Evolutionary conservation across 2,113 vertebrate species (phyloP).

Genomic region (Formicarius rufipectus): DNA sequence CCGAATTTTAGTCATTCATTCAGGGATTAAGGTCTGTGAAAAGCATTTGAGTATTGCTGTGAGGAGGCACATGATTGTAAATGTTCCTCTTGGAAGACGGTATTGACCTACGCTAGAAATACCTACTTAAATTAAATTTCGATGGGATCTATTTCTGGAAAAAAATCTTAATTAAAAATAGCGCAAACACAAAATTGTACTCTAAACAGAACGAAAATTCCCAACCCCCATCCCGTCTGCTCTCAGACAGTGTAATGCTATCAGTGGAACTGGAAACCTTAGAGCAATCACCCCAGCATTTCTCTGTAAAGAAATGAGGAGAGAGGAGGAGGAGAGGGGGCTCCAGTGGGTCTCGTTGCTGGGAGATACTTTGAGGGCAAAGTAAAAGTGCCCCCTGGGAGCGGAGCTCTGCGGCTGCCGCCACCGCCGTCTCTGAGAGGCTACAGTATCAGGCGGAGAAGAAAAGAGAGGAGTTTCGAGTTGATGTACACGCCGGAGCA

Average conservation of each 20-base stretch:
- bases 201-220: neutral
- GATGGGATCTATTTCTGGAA: conserved; percentile 26
- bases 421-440: neutral
- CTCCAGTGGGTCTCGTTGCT: neutral
- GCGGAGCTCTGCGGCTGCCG: neutral
- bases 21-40: neutral
- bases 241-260: neutral
- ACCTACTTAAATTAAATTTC: conserved; percentile 15
- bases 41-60: neutral
- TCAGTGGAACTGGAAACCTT: neutral
- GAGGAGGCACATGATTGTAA: neutral
- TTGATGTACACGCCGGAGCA: conserved; percentile 58
- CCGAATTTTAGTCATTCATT: neutral
- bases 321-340: too few species aligned
- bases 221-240: neutral
- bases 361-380: conserved; percentile 41
- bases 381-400: conserved; percentile 54
- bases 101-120: conserved; percentile 4
- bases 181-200: neutral
- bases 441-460: conserved; percentile 31
- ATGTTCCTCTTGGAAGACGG: neutral
- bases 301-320: neutral
- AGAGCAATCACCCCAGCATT: neutral
- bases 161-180: conserved; percentile 54
- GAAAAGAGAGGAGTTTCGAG: conserved; percentile 68